Conservation (phyloP, 2,113 vertebrate species). For the Forbesichthys papilliferus region DNA sequence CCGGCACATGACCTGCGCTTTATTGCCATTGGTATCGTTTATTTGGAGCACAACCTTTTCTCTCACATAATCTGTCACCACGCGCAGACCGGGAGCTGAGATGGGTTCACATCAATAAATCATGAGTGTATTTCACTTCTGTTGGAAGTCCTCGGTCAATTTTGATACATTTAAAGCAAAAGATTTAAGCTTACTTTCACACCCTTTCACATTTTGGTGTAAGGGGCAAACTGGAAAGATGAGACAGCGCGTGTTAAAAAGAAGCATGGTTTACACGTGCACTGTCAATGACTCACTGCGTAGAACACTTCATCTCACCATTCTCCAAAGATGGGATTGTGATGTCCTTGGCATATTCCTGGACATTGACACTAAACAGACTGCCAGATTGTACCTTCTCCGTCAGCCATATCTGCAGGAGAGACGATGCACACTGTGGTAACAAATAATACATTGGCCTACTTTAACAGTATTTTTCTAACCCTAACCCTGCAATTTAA, state of each 20-base stretch:
- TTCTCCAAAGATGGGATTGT: conserved; percentile 51
- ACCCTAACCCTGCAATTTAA: too few species aligned
- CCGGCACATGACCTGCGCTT: conserved; percentile 31
- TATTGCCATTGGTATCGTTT: conserved; percentile 5
- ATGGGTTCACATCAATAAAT: conserved; percentile 2
- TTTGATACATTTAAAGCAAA: neutral
- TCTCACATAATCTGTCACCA: conserved; percentile 23
- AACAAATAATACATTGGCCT: too few species aligned
- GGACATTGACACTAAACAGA: conserved; percentile 37
- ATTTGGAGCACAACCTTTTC: conserved; percentile 46
- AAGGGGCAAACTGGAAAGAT: conserved; percentile 65
- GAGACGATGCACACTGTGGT: conserved; percentile 3
- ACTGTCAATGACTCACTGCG: neutral
- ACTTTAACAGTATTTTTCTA: too few species aligned
- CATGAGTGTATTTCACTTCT: too few species aligned
- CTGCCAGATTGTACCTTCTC: conserved; percentile 47
- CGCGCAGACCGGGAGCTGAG: conserved; percentile 58
- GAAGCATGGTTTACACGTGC: neutral
- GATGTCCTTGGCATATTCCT: conserved; percentile 23
- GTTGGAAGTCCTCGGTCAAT: too few species aligned
- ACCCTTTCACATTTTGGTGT: conserved; percentile 30
- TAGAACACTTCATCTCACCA: conserved; percentile 46
- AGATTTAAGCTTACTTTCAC: conserved; percentile 56
- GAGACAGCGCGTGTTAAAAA: neutral
- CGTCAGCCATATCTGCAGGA: conserved; percentile 54